These are phyloP conservation scores for Actenoides lindsayi DNA, from an alignment of 2,113 vertebrate genomes.

Conservation along the genomic window DNA sequence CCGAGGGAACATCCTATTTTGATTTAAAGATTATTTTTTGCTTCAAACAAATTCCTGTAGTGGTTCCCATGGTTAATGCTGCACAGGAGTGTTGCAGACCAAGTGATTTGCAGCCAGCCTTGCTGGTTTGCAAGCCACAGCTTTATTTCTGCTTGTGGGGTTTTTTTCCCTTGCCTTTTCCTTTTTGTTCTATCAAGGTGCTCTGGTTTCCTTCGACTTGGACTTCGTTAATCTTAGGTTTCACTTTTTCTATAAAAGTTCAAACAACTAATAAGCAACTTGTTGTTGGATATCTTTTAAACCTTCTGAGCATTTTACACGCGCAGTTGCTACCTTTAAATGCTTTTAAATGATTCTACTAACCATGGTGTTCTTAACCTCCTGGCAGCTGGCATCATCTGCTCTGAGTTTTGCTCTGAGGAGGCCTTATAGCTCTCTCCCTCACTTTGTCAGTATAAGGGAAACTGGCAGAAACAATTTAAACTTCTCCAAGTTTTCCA, in stretches of 20 bases:
- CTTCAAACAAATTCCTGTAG: conserved; percentile 35
- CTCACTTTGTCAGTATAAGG: background rate
- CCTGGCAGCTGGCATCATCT: background rate
- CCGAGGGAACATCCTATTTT: conserved; percentile 40
- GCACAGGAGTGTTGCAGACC: background rate
- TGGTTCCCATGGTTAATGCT: conserved; percentile 21
- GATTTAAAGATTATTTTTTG: conserved; percentile 50
- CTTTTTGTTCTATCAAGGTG: background rate
- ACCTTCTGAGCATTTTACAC: background rate
- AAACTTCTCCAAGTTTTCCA: background rate
- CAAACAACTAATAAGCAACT: background rate
- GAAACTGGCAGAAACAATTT: background rate
- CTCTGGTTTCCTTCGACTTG: background rate
- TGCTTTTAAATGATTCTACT: background rate
- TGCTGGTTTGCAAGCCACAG: background rate
- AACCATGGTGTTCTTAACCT: background rate
- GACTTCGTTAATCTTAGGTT: background rate
- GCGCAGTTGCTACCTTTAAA: background rate
- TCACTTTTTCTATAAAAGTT: background rate
- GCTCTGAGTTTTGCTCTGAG: background rate
- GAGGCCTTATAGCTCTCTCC: background rate
- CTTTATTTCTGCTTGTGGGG: background rate
- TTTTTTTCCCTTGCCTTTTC: background rate
- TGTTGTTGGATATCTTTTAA: background rate
- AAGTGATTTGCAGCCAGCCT: background rate